phyloP scores from a whole-genome alignment of 2,888 invertebrate species.

The Junonia oenone region DNA sequence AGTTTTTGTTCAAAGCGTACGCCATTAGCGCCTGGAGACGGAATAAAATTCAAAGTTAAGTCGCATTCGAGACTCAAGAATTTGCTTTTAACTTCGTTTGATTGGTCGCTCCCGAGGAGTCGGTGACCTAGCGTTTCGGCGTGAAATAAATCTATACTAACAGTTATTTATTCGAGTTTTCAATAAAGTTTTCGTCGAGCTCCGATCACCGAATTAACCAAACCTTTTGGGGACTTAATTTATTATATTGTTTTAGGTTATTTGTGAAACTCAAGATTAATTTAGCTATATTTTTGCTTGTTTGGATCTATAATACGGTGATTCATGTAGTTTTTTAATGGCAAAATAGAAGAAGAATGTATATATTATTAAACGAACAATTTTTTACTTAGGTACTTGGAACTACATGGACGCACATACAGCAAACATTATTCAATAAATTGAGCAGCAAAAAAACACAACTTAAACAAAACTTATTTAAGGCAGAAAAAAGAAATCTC shows the following conservation, averaged over 20 bases:
- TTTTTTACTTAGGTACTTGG: no score
- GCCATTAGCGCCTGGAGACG: constrained; percentile 67
- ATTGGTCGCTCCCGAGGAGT: constrained; percentile 49
- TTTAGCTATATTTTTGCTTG: neutral
- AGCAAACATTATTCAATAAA: no score
- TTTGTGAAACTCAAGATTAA: neutral
- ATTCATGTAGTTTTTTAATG: no score
- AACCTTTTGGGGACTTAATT: neutral
- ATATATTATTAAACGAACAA: no score
- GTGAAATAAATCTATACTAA: constrained; percentile 43
- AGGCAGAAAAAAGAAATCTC: no score
- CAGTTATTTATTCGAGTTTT: constrained; percentile 38
- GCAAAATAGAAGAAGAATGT: no score
- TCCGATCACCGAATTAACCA: constrained; percentile 4
- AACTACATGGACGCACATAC: no score
- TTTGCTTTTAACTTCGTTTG: constrained; percentile 68
- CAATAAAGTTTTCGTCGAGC: constrained; percentile 26
- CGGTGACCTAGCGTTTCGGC: constrained; percentile 42
- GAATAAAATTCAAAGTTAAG: constrained; percentile 69
- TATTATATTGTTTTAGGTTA: neutral
- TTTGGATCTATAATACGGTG: no score
- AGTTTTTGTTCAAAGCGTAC: constrained; percentile 69
- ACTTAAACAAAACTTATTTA: no score
- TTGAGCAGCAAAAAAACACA: no score
- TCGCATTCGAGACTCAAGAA: constrained; percentile 62